Base-by-base conservation (phyloP, 1,140 invertebrate species). In the Laupala kohalensis region DNA sequence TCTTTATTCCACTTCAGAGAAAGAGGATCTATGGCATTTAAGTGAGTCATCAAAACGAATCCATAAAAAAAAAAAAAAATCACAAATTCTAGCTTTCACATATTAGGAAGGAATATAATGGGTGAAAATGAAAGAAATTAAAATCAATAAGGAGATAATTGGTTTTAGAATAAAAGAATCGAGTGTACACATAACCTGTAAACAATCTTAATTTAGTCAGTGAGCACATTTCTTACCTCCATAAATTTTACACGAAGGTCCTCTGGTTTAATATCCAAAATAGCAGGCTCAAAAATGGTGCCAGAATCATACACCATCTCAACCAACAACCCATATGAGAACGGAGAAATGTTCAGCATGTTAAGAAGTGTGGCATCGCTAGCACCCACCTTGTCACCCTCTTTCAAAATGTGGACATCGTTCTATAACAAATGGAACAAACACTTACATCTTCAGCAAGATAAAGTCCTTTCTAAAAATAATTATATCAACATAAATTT, bases 311-410 rank as follows among this genome's bases (percentile, higher is more conserved):
- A 99, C 0, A 99, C 96, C 88, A 92, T 91, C 80, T 92, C 88
- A 71, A 99, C 94, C 23, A 93, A 83, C 75, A 99, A 87, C 86
- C 98, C 97, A 79, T 99, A 99, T 62, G 95, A 96, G 85, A 99
- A 99, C 37, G 98, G 98, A 81, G 95, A 98, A 80, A 99, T 98
- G 86, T 98, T 98, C 86, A 99, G 90, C 97, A 99, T 99, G 87
- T 99, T 99, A 70, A 99, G 85, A 67, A 99, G 89, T 15, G 97
- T 98, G 25, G 97, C 94, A 86, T 99, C 98, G 53, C 95, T 98
- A 81, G 96, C 93, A 78, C 97, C 97, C 62, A 99, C 97, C 84
- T 94, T 98, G 78, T 99, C 97, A 64, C 96, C 96, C 69, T 92
- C 91, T 84, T 97, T 98, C 80, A 99, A 81, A 79, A 93, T 93